phyloP scores from a whole-genome alignment of 2,888 invertebrate genomes.

The Laothoe populi region DNA sequence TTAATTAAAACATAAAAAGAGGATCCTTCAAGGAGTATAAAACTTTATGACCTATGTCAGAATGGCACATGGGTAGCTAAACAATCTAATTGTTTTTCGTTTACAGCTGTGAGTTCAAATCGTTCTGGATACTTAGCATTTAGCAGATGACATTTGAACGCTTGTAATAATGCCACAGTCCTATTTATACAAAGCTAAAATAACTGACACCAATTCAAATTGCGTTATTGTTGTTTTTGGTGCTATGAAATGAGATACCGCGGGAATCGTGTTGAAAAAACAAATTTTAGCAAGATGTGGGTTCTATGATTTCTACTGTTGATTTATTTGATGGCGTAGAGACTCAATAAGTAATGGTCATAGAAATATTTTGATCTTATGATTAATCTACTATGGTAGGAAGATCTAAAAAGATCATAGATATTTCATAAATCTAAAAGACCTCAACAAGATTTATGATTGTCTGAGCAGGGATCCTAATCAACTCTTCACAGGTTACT shows the following conservation, averaged over 20 bases:
- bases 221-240: slow-evolving; percentile 47
- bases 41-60: slow-evolving; percentile 1
- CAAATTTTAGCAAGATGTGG: background rate
- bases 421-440: too few relatives aligned
- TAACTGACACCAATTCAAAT: slow-evolving; percentile 49
- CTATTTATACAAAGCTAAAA: slow-evolving; percentile 42
- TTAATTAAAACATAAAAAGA: background rate
- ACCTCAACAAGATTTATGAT: too few relatives aligned
- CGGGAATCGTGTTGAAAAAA: slow-evolving; percentile 28
- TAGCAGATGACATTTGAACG: slow-evolving; percentile 25
- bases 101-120: background rate
- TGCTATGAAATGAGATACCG: slow-evolving; percentile 49
- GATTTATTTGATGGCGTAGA: background rate
- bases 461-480: too few relatives aligned
- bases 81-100: background rate
- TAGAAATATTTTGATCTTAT: too few relatives aligned
- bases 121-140: slow-evolving; percentile 26
- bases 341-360: too few relatives aligned
- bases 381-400: too few relatives aligned
- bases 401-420: too few relatives aligned
- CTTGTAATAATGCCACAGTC: slow-evolving; percentile 25
- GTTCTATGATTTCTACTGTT: background rate
- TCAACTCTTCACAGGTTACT: too few relatives aligned
- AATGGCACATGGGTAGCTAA: background rate
- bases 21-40: background rate